Conservation (phyloP, 2,888 invertebrate species). For the Cheilosia urbana region DNA sequence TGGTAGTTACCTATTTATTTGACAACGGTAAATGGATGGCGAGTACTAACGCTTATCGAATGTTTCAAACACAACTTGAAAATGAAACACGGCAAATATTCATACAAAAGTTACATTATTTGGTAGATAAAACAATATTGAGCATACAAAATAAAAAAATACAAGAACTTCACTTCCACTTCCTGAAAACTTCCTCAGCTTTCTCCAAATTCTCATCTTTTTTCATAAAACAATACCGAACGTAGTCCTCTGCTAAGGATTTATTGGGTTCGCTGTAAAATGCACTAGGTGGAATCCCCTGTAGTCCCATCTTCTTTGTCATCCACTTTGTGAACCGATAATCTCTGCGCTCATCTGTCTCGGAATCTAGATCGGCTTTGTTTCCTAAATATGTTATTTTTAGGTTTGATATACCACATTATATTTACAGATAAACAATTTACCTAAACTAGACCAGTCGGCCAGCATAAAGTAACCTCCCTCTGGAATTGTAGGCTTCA, state of each 20-base stretch:
- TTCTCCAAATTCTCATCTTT: slow-evolving; percentile 90
- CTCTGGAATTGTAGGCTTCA: slow-evolving; percentile 96
- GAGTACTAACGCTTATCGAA: too few species aligned
- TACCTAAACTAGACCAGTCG: slow-evolving; percentile 92
- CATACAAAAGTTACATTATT: slow-evolving; percentile 22
- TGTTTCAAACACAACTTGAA: not conserved
- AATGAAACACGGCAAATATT: not conserved
- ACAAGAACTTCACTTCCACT: slow-evolving; percentile 84
- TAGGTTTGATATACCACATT: not conserved
- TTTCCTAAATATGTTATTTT: slow-evolving; percentile 82
- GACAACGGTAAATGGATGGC: too few species aligned
- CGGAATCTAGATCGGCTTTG: slow-evolving; percentile 88
- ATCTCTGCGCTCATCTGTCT: slow-evolving; percentile 91
- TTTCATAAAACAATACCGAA: slow-evolving; percentile 98
- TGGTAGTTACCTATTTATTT: too few species aligned
- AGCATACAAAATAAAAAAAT: too few species aligned
- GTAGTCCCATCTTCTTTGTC: slow-evolving; percentile 95
- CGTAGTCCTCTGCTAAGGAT: slow-evolving; percentile 91
- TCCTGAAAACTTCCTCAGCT: slow-evolving; percentile 87
- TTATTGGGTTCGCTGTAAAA: slow-evolving; percentile 95
- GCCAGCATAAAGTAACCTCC: slow-evolving; percentile 99
- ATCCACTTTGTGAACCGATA: slow-evolving; percentile 98
- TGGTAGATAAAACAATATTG: not conserved
- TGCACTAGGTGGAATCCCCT: slow-evolving; percentile 96
- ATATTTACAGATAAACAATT: not conserved